A percentile compares a stretch with the other conserved stretches of the same genome.
phyloP scores from a whole-genome alignment of 2,888 invertebrate genomes.

The Metallyticus violacea region DNA sequence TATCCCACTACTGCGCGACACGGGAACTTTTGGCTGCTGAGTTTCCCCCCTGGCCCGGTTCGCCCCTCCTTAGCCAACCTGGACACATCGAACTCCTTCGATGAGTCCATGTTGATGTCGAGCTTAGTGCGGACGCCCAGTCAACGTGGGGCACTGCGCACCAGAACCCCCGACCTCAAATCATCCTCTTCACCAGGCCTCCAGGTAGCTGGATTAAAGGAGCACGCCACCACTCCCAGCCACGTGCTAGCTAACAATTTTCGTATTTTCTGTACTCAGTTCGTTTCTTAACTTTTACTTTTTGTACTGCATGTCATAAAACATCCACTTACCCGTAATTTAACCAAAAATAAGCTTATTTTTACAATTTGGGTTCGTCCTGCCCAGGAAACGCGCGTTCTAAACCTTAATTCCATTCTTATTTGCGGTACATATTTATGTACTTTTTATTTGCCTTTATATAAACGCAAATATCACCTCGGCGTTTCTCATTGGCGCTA shows the following conservation, averaged over 20 bases:
- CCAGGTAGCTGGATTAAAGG: slow-evolving; percentile 98
- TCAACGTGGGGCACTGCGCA: slow-evolving; percentile 70
- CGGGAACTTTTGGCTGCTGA: slow-evolving; percentile 53
- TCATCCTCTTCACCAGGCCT: slow-evolving; percentile 88
- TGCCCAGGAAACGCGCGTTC: background rate
- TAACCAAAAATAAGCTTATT: too few relatives aligned
- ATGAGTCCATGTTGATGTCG: slow-evolving; percentile 84
- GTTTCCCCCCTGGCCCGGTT: slow-evolving; percentile 50
- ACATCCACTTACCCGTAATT: too few relatives aligned
- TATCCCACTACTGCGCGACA: slow-evolving; percentile 98
- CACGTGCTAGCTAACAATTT: accelerated
- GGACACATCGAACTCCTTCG: slow-evolving; percentile 78
- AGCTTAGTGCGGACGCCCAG: slow-evolving; percentile 95
- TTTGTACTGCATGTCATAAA: too few relatives aligned
- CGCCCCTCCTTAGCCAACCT: slow-evolving; percentile 97
- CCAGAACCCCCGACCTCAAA: slow-evolving; percentile 85
- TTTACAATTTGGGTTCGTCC: too few relatives aligned
- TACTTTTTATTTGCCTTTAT: background rate
- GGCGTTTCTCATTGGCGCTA: background rate
- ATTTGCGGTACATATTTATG: background rate
- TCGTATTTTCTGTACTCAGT: background rate
- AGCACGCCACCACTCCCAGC: slow-evolving; percentile 93
- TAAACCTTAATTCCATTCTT: background rate
- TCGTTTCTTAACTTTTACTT: too few relatives aligned
- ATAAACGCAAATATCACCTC: background rate